phyloP scores from a whole-genome alignment of 2,888 invertebrate species.

The Limnephilus lunatus region DNA sequence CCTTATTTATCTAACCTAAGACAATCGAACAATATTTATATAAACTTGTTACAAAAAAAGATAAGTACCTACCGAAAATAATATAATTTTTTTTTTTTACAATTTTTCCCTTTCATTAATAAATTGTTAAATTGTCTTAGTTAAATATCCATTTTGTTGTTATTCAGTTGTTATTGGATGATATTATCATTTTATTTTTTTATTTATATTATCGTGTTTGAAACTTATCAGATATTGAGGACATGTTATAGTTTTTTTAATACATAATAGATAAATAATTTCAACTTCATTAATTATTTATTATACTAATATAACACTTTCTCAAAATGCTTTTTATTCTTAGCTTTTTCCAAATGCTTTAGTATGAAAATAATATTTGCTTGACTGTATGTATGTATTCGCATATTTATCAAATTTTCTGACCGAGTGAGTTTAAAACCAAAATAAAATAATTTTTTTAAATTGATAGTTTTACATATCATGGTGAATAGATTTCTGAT shows the following conservation, averaged over 20 bases:
- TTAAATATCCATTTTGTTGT: background rate
- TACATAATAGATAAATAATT: background rate
- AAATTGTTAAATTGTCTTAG: background rate
- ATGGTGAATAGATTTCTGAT: background rate
- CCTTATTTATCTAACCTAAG: background rate
- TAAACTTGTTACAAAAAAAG: too few relatives aligned
- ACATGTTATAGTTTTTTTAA: background rate
- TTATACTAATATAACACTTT: background rate
- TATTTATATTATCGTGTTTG: background rate
- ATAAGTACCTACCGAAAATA: too few relatives aligned
- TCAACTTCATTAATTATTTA: background rate
- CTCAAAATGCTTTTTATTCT: background rate
- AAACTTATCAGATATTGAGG: background rate
- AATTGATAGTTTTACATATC: background rate
- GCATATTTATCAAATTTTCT: background rate
- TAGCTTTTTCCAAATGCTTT: constrained; percentile 4
- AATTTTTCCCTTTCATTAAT: background rate
- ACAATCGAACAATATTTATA: background rate
- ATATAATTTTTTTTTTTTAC: too few relatives aligned
- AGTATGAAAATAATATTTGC: constrained; percentile 23
- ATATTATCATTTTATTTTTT: too few relatives aligned
- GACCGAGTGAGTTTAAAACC: background rate
- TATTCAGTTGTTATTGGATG: background rate
- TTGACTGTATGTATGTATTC: background rate
- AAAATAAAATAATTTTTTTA: background rate